These are phyloP conservation scores for Unio delphinus DNA, from an alignment of 2,888 invertebrate species.

Conservation along the genomic window DNA sequence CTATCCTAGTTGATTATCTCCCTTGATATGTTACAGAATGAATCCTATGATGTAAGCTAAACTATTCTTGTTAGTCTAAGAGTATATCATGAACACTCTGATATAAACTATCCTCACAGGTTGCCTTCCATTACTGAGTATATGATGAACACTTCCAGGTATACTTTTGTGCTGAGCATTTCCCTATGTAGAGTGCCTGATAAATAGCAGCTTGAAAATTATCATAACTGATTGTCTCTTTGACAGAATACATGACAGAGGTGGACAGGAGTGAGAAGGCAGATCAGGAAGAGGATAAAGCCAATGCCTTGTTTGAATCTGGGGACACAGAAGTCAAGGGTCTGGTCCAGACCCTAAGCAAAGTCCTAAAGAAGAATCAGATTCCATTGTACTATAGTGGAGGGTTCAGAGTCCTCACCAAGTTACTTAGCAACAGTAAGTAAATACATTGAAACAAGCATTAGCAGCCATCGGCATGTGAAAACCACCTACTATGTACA, in stretches of 20 bases:
- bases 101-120: too few species aligned
- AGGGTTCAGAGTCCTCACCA: constrained; percentile 59
- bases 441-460: background rate
- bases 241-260: constrained; percentile 61
- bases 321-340: constrained; percentile 49
- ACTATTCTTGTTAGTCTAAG: too few species aligned
- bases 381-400: constrained; percentile 67
- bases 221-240: background rate
- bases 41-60: too few species aligned
- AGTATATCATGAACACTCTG: too few species aligned
- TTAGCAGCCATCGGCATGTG: too few species aligned
- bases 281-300: constrained; percentile 53
- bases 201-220: background rate
- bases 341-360: constrained; percentile 57
- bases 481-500: too few species aligned
- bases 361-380: constrained; percentile 56
- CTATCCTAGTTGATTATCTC: too few species aligned
- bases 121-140: too few species aligned
- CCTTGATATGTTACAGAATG: too few species aligned
- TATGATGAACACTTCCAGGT: too few species aligned
- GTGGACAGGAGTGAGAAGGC: constrained; percentile 55
- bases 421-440: constrained; percentile 57
- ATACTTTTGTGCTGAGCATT: too few species aligned
- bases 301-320: constrained; percentile 54
- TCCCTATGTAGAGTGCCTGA: background rate